phyloP scores from a whole-genome alignment of 2,888 invertebrate species.

The Leptura quadrifasciata region DNA sequence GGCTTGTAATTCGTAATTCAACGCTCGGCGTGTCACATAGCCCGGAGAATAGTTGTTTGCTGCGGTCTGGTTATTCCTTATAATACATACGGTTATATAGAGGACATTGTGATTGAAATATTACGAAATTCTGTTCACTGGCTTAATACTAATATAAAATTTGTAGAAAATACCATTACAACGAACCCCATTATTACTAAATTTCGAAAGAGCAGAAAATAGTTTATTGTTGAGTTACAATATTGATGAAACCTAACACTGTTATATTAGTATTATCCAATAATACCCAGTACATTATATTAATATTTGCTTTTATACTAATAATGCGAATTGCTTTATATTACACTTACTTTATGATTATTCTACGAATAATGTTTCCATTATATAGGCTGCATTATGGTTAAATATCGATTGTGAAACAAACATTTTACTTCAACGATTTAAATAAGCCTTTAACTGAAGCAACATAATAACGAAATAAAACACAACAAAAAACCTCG shows the following conservation, averaged over 20 bases:
- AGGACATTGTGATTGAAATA: too few relatives aligned
- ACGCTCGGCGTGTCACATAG: too few relatives aligned
- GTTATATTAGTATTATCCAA: neutral
- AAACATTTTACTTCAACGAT: neutral
- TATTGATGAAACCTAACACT: neutral
- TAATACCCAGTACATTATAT: neutral
- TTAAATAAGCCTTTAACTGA: neutral
- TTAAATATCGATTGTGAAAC: neutral
- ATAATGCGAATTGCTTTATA: conserved; percentile 1
- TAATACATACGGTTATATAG: too few relatives aligned
- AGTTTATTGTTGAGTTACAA: neutral
- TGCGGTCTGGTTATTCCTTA: too few relatives aligned
- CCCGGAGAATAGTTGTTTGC: too few relatives aligned
- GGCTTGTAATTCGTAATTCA: too few relatives aligned
- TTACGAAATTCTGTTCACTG: neutral
- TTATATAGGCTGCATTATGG: neutral
- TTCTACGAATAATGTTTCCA: conserved; percentile 6
- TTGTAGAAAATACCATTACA: neutral
- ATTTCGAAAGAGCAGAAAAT: neutral
- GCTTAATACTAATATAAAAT: neutral
- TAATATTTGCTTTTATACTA: neutral
- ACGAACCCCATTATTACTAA: neutral
- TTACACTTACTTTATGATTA: conserved; percentile 3
- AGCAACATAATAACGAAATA: neutral
- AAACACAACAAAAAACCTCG: neutral